Conservation (phyloP, 1,140 invertebrate genomes). For the Dendroctonus ponderosae region DNA sequence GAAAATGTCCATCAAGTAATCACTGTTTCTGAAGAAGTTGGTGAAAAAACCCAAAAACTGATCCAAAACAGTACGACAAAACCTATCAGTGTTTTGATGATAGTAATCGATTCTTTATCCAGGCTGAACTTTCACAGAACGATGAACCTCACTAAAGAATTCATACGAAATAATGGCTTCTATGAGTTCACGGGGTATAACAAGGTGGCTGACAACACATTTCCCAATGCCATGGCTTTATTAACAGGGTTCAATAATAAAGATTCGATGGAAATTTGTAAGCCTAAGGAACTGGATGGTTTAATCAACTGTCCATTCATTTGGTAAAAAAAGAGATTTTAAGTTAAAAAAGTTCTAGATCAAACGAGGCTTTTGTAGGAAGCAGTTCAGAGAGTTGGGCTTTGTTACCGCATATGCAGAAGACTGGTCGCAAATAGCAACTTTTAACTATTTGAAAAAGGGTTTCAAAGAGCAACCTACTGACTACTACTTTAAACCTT, state of each 20-base stretch:
- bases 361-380: slow-evolving; percentile 28
- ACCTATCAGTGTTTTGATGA: slow-evolving; percentile 65
- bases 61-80: slow-evolving; percentile 30
- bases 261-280: slow-evolving; percentile 55
- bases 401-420: slow-evolving; percentile 68
- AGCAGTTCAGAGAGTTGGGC: slow-evolving; percentile 57
- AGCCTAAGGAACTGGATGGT: slow-evolving; percentile 51
- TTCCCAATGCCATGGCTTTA: slow-evolving; percentile 77
- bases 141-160: slow-evolving; percentile 70
- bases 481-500: slow-evolving; percentile 73
- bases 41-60: slow-evolving; percentile 32
- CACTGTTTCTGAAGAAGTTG: slow-evolving; percentile 44
- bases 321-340: slow-evolving; percentile 50
- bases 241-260: slow-evolving; percentile 64
- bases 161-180: slow-evolving; percentile 58
- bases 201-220: slow-evolving; percentile 77
- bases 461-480: slow-evolving; percentile 69
- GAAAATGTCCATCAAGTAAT: slow-evolving; percentile 55
- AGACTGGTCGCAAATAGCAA: slow-evolving; percentile 60
- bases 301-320: slow-evolving; percentile 63
- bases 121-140: slow-evolving; percentile 73
- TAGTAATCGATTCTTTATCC: slow-evolving; percentile 82
- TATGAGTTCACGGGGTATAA: slow-evolving; percentile 62
- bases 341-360: not conserved
- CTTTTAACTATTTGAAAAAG: slow-evolving; percentile 64